These are phyloP conservation scores for Laupala kohalensis DNA, from an alignment of 1,140 invertebrate species.

Conservation along the genomic window DNA sequence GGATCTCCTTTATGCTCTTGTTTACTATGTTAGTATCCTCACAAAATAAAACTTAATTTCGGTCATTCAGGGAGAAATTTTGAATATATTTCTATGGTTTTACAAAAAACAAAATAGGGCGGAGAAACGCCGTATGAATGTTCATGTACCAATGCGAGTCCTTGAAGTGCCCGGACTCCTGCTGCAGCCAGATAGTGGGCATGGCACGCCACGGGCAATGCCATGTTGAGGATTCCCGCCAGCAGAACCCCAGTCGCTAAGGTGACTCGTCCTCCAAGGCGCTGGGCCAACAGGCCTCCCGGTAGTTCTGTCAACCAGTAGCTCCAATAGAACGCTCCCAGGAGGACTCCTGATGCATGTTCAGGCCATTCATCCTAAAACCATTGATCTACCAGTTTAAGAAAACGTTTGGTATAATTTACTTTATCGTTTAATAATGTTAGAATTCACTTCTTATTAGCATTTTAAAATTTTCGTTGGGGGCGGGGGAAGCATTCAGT, in stretches of 20 bases:
- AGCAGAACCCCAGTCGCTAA: constrained; percentile 21
- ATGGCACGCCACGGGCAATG: constrained; percentile 9
- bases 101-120: too few relatives aligned
- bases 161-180: constrained; percentile 13
- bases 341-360: constrained; percentile 26
- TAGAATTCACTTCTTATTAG: too few relatives aligned
- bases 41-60: too few relatives aligned
- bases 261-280: constrained; percentile 28
- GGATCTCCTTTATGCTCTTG: too few relatives aligned
- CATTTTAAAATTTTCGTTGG: too few relatives aligned
- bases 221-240: constrained; percentile 10
- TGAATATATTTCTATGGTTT: too few relatives aligned
- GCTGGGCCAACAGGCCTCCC: constrained; percentile 26
- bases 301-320: constrained; percentile 28
- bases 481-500: too few relatives aligned
- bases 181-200: constrained; percentile 4
- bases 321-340: constrained; percentile 33
- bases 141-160: constrained; percentile 14
- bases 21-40: too few relatives aligned
- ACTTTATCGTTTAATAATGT: too few relatives aligned
- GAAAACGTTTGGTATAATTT: too few relatives aligned
- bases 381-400: too few relatives aligned
- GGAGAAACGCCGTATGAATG: neutral
- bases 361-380: constrained; percentile 12
- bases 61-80: too few relatives aligned